Conservation (phyloP, 2,113 vertebrate species). For the Trematocara variabile region DNA sequence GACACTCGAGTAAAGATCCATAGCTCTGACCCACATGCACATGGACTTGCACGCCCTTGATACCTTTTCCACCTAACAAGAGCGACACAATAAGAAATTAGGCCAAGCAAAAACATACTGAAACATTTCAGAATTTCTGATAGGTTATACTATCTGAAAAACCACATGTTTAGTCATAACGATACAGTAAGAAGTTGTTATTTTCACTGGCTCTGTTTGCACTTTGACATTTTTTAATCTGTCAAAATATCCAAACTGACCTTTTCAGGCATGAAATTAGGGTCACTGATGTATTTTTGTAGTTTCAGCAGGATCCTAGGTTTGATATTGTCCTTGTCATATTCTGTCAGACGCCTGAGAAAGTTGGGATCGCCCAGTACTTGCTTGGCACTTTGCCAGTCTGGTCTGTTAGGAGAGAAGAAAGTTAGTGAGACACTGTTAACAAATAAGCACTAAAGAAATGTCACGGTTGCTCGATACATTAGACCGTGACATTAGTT, state of each 20-base stretch:
- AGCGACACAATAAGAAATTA: background rate
- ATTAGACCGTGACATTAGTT: fast-evolving
- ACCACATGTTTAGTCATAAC: background rate
- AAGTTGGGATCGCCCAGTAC: conserved; percentile 81
- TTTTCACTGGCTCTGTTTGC: background rate
- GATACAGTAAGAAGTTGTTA: background rate
- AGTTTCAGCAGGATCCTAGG: conserved; percentile 77
- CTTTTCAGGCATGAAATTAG: conserved; percentile 84
- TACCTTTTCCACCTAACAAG: conserved; percentile 75
- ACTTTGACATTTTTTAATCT: background rate
- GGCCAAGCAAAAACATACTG: background rate
- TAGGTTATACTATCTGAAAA: background rate
- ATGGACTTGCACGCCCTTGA: conserved; percentile 83
- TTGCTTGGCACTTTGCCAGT: conserved; percentile 83
- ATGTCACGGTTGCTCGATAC: background rate
- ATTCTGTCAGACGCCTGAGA: conserved; percentile 78
- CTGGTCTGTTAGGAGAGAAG: conserved; percentile 66
- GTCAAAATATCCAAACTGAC: conserved; percentile 14
- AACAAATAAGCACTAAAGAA: background rate
- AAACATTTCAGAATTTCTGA: background rate
- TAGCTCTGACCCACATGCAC: conserved; percentile 85
- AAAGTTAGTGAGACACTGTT: background rate
- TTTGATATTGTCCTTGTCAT: conserved; percentile 85
- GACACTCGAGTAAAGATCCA: conserved; percentile 80
- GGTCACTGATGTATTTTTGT: conserved; percentile 81